These are phyloP conservation scores for Eustalomyia histrio DNA, from an alignment of 2,888 invertebrate species.

Conservation along the genomic window DNA sequence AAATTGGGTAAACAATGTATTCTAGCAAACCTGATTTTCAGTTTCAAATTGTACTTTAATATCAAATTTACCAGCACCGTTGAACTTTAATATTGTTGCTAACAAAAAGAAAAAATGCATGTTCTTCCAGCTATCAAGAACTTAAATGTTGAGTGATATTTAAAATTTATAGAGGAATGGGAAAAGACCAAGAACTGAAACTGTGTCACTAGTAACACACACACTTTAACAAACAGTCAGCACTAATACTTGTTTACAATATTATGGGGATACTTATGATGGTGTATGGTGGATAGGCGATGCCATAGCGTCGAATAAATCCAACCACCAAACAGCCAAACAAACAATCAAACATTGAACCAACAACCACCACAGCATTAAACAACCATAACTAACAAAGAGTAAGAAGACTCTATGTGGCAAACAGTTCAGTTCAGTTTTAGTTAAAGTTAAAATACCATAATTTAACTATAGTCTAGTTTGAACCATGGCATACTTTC, in stretches of 20 bases:
- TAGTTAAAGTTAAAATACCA: slow-evolving; percentile 23
- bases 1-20: no score
- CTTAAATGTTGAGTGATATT: slow-evolving; percentile 16
- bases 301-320: slow-evolving; percentile 6
- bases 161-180: slow-evolving; percentile 28
- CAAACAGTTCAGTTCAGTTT: not conserved
- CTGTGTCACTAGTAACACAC: slow-evolving; percentile 31
- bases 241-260: slow-evolving; percentile 4
- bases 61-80: not conserved
- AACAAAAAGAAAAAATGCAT: slow-evolving; percentile 17
- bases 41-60: not conserved
- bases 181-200: slow-evolving; percentile 9
- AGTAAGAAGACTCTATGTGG: not conserved
- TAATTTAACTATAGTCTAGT: slow-evolving; percentile 45
- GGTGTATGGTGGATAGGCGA: not conserved
- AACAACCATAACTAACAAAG: slow-evolving; percentile 8
- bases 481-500: slow-evolving; percentile 56
- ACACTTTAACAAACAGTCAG: slow-evolving; percentile 16
- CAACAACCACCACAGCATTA: slow-evolving; percentile 14
- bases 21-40: no score
- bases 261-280: slow-evolving; percentile 5
- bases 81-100: slow-evolving; percentile 26
- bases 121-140: slow-evolving; percentile 17
- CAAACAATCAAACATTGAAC: slow-evolving; percentile 24
- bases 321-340: slow-evolving; percentile 13